phyloP scores from a whole-genome alignment of 2,113 vertebrate genomes.

The Hemiprocne comata region DNA sequence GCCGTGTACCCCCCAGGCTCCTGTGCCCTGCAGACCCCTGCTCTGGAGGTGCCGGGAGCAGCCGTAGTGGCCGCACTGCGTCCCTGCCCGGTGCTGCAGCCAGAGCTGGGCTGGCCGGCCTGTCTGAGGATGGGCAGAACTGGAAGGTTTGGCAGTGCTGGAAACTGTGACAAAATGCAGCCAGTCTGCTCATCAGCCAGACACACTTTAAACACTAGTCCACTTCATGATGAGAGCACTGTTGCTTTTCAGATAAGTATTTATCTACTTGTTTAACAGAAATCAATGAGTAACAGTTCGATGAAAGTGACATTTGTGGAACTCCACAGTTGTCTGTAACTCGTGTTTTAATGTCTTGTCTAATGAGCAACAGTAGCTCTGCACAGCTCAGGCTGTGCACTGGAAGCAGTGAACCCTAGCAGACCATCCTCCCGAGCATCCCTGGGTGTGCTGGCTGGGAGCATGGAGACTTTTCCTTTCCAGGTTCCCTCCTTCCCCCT shows the following conservation, averaged over 20 bases:
- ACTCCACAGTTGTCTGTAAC: slow-evolving; percentile 38
- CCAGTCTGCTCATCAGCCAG: slow-evolving; percentile 25
- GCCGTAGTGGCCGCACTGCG: accelerated
- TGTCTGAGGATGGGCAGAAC: not conserved
- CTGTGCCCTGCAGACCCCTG: no score
- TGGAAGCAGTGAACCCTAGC: not conserved
- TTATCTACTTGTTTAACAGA: slow-evolving; percentile 68
- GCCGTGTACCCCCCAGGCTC: no score
- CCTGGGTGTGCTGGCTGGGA: not conserved
- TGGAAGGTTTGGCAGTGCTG: not conserved
- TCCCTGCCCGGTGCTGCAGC: not conserved
- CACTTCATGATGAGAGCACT: slow-evolving; percentile 46
- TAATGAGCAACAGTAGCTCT: not conserved
- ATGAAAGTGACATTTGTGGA: slow-evolving; percentile 49
- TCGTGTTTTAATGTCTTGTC: not conserved
- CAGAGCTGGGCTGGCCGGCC: not conserved
- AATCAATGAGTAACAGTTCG: slow-evolving; percentile 56
- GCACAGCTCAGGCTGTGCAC: not conserved
- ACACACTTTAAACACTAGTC: slow-evolving; percentile 36
- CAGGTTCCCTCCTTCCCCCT: not conserved
- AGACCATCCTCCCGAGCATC: not conserved
- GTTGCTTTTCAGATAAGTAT: slow-evolving; percentile 46
- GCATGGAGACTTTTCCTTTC: accelerated
- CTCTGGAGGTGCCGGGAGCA: no score
- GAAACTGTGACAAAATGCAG: not conserved